Evolutionary conservation across 1,140 invertebrate species (phyloP), one percentile per base, ranked within the genome.

Genomic region (Chrysomallon squamiferum): DNA sequence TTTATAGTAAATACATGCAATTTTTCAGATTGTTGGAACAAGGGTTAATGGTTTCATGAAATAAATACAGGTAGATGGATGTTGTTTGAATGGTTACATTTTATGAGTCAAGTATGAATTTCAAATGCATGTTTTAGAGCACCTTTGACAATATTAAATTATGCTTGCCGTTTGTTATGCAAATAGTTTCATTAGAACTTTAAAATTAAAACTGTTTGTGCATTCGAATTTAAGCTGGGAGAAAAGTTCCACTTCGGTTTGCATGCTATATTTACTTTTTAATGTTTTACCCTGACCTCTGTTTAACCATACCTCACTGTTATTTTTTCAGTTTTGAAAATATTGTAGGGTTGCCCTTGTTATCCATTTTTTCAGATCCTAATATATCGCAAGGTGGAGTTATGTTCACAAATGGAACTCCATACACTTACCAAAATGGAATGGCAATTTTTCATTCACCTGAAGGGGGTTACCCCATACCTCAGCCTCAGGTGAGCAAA

Each of bases 361-460:
- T 38, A 27, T 57, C 38, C 29, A 59, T 68, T 54, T 58, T 79
- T 74, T 62, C 74, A 76, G 71, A 81, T 66, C 72, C 77, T 29
- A 72, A 84, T 64, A 83, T 88, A 69, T 86, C 87, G 68, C 88
- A 86, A 60, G 88, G 85, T 78, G 86, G 88, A 68, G 87, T 89
- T 62, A 86, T 89, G 68, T 89, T 88, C 62, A 74, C 88, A 62
- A 89, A 89, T 82, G 88, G 89, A 80, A 73, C 87, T 75, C 87
- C 81, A 11, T 85, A 84, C 61, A 86, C 88, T 60, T 89, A 89
- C 76, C 88, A 89, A 63, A 89, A 88, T 85, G 88, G 88, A 22
- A 86, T 89, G 84, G 87, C 89, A 25, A 87, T 89, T 68, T 90
- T 89, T 73, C 79, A 78, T 61, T 72, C 79, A 9, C 75, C 75